Evolutionary conservation across 2,113 vertebrate species (phyloP).

Genomic region (Morone saxatilis): DNA sequence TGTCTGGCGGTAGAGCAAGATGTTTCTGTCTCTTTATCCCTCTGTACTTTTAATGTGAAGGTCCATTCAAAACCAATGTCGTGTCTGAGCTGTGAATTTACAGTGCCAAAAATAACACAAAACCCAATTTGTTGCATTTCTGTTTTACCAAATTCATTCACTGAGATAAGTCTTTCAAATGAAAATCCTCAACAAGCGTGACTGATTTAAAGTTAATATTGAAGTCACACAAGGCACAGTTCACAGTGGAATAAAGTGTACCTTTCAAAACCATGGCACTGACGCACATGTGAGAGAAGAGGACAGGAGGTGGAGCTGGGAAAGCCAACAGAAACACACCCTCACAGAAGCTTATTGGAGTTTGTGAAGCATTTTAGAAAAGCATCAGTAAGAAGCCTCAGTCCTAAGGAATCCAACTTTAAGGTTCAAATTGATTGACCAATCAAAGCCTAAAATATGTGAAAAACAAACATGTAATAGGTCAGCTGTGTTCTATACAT

Average conservation of each 20-base stretch:
- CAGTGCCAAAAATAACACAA: background rate
- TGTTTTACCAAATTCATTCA: background rate
- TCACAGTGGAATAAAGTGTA: slow-evolving; percentile 46
- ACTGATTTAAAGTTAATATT: slow-evolving; percentile 16
- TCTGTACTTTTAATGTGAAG: background rate
- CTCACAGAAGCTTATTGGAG: background rate
- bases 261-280: slow-evolving; percentile 37
- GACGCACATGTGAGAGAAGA: slow-evolving; percentile 37
- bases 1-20: background rate
- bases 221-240: slow-evolving; percentile 26
- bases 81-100: background rate
- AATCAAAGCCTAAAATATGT: background rate
- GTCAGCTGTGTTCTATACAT: background rate
- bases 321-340: slow-evolving; percentile 14
- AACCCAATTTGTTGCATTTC: background rate
- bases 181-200: background rate
- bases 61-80: background rate
- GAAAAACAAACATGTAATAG: background rate
- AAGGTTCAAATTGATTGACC: background rate
- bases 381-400: slow-evolving; percentile 1
- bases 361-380: slow-evolving; percentile 11
- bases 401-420: background rate
- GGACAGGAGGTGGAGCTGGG: background rate
- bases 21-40: slow-evolving; percentile 1
- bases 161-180: background rate